phyloP scores from a whole-genome alignment of 30 jellyfish, hydroid and myxozoan genomes.

The Aurelia coerulea region DNA sequence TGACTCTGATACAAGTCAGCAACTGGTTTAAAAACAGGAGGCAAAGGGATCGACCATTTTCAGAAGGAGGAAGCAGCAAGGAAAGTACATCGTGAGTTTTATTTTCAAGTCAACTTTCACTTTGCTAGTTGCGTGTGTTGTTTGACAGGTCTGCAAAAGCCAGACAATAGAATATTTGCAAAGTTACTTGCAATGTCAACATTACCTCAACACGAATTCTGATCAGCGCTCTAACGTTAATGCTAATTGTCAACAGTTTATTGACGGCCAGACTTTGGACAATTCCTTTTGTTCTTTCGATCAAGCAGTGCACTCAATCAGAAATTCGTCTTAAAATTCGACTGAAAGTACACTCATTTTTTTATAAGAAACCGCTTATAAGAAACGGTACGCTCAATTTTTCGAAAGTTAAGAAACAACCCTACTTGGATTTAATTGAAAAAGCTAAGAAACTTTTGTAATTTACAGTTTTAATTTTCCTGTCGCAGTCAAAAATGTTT shows the following conservation, averaged over 20 bases:
- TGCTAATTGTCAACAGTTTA: slow-evolving; percentile 45
- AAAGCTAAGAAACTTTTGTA: too few relatives aligned
- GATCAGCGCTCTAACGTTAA: slow-evolving; percentile 9
- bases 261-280: slow-evolving; percentile 30
- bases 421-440: too few relatives aligned
- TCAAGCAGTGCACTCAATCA: too few relatives aligned
- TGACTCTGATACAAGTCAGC: slow-evolving; percentile 91
- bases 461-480: too few relatives aligned
- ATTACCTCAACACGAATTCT: slow-evolving; percentile 20
- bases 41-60: slow-evolving; percentile 91
- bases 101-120: neutral
- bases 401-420: too few relatives aligned
- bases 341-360: too few relatives aligned
- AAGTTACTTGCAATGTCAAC: slow-evolving; percentile 46
- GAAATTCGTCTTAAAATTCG: too few relatives aligned
- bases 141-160: slow-evolving; percentile 41
- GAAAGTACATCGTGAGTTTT: slow-evolving; percentile 48
- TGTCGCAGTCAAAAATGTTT: too few relatives aligned
- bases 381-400: too few relatives aligned
- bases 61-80: slow-evolving; percentile 59
- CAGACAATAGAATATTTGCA: slow-evolving; percentile 30
- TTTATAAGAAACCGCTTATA: too few relatives aligned
- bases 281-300: slow-evolving; percentile 4
- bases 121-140: slow-evolving; percentile 13
- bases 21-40: slow-evolving; percentile 98